Conservation (phyloP, 92 coral and sea anemone species). For the Metridium senile region DNA sequence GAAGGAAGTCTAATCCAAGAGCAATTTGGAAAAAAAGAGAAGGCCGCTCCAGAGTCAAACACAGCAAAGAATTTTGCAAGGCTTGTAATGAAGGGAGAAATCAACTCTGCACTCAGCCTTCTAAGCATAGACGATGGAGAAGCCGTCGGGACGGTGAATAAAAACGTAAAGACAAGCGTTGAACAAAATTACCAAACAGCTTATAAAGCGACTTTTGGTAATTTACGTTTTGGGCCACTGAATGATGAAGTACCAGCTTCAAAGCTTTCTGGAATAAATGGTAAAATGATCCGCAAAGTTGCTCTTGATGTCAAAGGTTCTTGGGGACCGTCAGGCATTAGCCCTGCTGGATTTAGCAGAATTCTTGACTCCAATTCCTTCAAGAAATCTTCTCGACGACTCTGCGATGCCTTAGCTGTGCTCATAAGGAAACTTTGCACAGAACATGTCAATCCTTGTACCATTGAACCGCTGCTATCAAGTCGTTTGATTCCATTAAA, state of each 20-base stretch:
- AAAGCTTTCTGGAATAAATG: constrained; percentile 35
- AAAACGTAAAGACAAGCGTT: constrained; percentile 62
- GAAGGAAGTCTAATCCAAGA: constrained; percentile 60
- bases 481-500: constrained; percentile 19
- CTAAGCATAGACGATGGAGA: constrained; percentile 44
- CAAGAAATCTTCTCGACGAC: not conserved
- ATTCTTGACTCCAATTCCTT: constrained; percentile 24
- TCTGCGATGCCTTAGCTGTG: constrained; percentile 14
- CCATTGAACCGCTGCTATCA: constrained; percentile 21
- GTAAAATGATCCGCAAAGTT: constrained; percentile 47
- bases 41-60: constrained; percentile 40
- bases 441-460: constrained; percentile 9
- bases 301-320: constrained; percentile 50
- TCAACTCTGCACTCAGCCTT: constrained; percentile 49
- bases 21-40: constrained; percentile 32
- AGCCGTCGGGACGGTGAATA: constrained; percentile 46
- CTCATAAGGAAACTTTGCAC: constrained; percentile 8
- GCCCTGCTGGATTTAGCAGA: constrained; percentile 30
- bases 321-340: constrained; percentile 52
- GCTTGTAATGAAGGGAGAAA: constrained; percentile 60
- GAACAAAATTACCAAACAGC: constrained; percentile 49
- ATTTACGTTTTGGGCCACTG: constrained; percentile 55
- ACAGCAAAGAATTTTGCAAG: constrained; percentile 61
- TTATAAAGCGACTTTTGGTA: constrained; percentile 40
- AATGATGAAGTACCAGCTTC: constrained; percentile 45